phyloP scores from a whole-genome alignment of 1,140 invertebrate species.

The Macrocentrus cingulum region DNA sequence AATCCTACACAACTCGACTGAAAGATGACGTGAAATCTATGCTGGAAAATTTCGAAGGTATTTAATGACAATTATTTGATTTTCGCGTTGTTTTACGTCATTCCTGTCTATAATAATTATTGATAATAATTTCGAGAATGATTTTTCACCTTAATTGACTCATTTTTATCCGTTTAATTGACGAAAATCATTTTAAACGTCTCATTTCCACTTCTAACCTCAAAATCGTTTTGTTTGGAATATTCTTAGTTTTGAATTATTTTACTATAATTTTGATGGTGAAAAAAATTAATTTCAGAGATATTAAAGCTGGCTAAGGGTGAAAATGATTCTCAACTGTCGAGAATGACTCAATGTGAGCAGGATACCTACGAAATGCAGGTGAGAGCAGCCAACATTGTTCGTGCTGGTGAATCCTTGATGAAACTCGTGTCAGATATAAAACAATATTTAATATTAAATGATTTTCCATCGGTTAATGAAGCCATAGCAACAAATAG shows the following conservation, averaged over 20 bases:
- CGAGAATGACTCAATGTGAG: constrained; percentile 86
- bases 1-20: constrained; percentile 88
- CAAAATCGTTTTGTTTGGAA: not conserved
- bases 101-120: too few species aligned
- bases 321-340: constrained; percentile 88
- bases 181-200: too few species aligned
- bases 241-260: constrained; percentile 1
- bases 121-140: too few species aligned
- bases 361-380: constrained; percentile 97
- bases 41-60: constrained; percentile 94
- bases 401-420: constrained; percentile 90
- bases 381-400: constrained; percentile 91
- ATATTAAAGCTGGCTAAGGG: constrained; percentile 91
- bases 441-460: constrained; percentile 94
- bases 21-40: constrained; percentile 97
- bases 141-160: too few species aligned
- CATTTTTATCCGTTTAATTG: too few species aligned
- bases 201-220: not conserved
- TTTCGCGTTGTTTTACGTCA: too few species aligned
- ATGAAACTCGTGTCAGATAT: constrained; percentile 97
- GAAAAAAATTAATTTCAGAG: constrained; percentile 62
- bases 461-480: constrained; percentile 96
- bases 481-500: constrained; percentile 92
- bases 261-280: constrained; percentile 7
- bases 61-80: too few species aligned